These are phyloP conservation scores for Anastrepha obliqua DNA, from an alignment of 1,140 invertebrate genomes.

Conservation along the genomic window DNA sequence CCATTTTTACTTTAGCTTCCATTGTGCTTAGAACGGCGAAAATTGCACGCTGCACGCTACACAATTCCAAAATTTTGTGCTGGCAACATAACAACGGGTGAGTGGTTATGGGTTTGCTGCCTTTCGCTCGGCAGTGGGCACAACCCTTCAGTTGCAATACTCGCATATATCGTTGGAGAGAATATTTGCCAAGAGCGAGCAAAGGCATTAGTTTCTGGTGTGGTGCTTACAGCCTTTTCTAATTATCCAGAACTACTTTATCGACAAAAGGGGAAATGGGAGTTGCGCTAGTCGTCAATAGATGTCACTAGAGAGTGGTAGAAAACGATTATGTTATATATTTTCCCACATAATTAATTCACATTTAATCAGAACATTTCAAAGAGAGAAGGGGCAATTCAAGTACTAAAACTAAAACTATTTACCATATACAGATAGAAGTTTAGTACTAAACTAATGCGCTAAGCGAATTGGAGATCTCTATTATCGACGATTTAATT, in stretches of 20 bases:
- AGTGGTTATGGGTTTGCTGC: not conserved
- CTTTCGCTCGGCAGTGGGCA: not conserved
- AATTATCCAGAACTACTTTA: conserved; percentile 67
- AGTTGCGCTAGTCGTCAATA: conserved; percentile 58
- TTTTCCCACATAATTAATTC: too few species aligned
- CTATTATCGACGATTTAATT: too few species aligned
- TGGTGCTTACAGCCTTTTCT: not conserved
- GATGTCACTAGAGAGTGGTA: conserved; percentile 61
- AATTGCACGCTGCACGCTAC: not conserved
- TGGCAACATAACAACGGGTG: not conserved
- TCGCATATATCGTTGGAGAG: too few species aligned
- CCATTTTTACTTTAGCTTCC: conserved; percentile 43
- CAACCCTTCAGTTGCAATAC: too few species aligned
- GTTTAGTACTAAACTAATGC: too few species aligned
- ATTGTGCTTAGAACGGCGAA: conserved; percentile 30
- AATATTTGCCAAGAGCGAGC: too few species aligned
- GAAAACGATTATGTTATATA: not conserved
- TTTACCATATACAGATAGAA: too few species aligned
- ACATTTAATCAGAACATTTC: too few species aligned
- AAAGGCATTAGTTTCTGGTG: too few species aligned
- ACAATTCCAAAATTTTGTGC: not conserved
- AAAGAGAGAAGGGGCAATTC: too few species aligned
- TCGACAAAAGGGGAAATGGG: conserved; percentile 55
- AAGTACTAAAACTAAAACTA: too few species aligned
- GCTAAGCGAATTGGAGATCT: too few species aligned